phyloP scores from a whole-genome alignment of 1,140 invertebrate genomes.

The Leptonema lineaticorne region DNA sequence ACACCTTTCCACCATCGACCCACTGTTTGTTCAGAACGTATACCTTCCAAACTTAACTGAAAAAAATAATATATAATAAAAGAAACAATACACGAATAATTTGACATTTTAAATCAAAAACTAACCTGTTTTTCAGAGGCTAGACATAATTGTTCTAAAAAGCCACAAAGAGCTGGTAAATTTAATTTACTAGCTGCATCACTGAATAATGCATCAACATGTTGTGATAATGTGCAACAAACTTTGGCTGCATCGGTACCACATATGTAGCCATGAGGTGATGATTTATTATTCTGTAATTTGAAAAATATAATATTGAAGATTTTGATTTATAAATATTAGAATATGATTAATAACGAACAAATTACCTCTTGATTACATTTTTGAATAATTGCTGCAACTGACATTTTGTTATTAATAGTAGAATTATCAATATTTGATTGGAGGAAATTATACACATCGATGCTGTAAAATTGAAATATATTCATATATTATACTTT shows the following conservation, averaged over 20 bases:
- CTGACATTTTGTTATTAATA: slow-evolving; percentile 57
- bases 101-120: not conserved
- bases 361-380: slow-evolving; percentile 54
- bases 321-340: too few relatives aligned
- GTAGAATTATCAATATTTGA: slow-evolving; percentile 65
- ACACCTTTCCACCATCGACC: slow-evolving; percentile 60
- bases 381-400: slow-evolving; percentile 54
- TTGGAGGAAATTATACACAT: slow-evolving; percentile 80
- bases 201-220: slow-evolving; percentile 82
- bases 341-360: slow-evolving; percentile 46
- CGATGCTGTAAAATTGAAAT: slow-evolving; percentile 62
- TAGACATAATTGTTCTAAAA: slow-evolving; percentile 77
- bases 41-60: slow-evolving; percentile 43
- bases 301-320: slow-evolving; percentile 11
- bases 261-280: slow-evolving; percentile 69
- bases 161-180: slow-evolving; percentile 76
- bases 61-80: not conserved
- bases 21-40: slow-evolving; percentile 45
- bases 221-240: slow-evolving; percentile 81
- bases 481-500: not conserved
- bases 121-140: slow-evolving; percentile 75
- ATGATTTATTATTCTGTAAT: slow-evolving; percentile 43
- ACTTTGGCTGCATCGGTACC: slow-evolving; percentile 82
- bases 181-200: slow-evolving; percentile 87
- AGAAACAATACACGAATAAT: not conserved